Percentiles rank a stretch among this genome's conserved stretches.
Evolutionary conservation across 2,888 invertebrate genomes (phyloP).

Genomic region (Xylocampa areola): DNA sequence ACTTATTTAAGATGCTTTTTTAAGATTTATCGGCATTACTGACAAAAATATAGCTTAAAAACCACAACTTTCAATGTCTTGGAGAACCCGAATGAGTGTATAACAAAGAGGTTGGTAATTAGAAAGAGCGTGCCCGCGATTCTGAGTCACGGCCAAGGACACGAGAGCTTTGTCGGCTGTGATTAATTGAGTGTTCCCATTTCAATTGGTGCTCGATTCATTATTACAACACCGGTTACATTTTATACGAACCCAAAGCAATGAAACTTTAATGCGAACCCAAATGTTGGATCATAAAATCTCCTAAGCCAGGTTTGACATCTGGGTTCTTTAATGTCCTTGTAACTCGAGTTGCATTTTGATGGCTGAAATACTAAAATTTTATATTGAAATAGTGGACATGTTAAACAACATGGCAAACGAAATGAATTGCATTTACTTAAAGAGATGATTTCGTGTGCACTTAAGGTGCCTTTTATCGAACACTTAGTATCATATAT

Average conservation of each 20-base stretch:
- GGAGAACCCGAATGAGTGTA: slow-evolving; percentile 52
- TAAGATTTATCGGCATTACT: slow-evolving; percentile 38
- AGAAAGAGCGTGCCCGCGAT: slow-evolving; percentile 61
- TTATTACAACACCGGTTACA: slow-evolving; percentile 57
- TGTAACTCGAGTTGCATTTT: slow-evolving; percentile 2
- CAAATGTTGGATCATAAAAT: slow-evolving; percentile 27
- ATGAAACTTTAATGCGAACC: slow-evolving; percentile 45
- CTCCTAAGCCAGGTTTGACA: slow-evolving; percentile 18
- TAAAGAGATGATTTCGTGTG: no score
- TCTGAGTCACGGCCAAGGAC: slow-evolving; percentile 74
- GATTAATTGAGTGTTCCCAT: slow-evolving; percentile 65
- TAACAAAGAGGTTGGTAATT: slow-evolving; percentile 65
- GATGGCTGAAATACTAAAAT: background rate
- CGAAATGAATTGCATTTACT: no score
- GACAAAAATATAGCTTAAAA: slow-evolving; percentile 50
- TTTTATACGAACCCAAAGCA: slow-evolving; percentile 45
- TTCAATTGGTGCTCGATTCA: slow-evolving; percentile 61
- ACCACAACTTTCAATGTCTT: slow-evolving; percentile 38
- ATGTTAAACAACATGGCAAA: background rate
- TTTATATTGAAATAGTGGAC: background rate
- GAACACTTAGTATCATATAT: no score
- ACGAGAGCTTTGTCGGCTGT: slow-evolving; percentile 63
- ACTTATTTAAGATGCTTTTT: slow-evolving; percentile 16
- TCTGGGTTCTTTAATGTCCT: slow-evolving; percentile 12
- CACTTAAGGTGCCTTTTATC: no score